Evolutionary conservation across 2,113 vertebrate species (phyloP).

Genomic region (Thinocorus orbignyianus): DNA sequence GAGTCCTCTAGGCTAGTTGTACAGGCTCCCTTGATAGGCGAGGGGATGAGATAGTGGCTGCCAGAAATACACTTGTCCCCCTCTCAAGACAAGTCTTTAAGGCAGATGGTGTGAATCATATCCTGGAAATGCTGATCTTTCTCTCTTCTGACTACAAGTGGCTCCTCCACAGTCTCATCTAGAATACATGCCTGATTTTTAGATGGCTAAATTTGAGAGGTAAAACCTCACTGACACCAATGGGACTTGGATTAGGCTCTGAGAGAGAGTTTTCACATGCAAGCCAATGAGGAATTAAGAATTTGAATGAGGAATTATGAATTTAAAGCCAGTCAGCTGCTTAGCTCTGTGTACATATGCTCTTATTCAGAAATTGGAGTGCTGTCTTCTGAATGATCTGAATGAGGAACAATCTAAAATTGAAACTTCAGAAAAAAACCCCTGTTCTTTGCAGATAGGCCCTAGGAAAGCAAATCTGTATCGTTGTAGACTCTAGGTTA

Average conservation of each 20-base stretch:
- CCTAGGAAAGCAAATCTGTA: background rate
- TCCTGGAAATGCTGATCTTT: background rate
- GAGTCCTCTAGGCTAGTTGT: background rate
- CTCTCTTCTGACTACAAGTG: background rate
- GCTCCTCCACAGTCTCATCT: background rate
- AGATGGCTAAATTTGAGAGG: conserved; percentile 15
- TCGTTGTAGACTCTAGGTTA: rapidly evolving
- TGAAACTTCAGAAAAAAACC: background rate
- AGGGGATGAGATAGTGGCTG: background rate
- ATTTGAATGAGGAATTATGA: background rate
- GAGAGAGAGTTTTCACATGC: background rate
- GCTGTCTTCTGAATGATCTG: background rate
- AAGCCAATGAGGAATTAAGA: conserved; percentile 21
- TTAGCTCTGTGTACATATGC: background rate
- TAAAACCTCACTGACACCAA: background rate
- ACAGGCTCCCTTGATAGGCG: background rate
- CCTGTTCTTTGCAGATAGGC: background rate
- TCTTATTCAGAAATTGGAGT: background rate
- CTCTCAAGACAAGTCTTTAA: background rate
- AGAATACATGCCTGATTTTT: background rate
- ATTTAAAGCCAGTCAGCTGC: background rate
- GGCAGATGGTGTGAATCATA: conserved; percentile 1
- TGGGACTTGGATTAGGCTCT: background rate
- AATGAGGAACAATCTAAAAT: background rate
- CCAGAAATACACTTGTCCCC: background rate